phyloP scores from a whole-genome alignment of 2,888 invertebrate species.

The Nephrotoma guestfalica region DNA sequence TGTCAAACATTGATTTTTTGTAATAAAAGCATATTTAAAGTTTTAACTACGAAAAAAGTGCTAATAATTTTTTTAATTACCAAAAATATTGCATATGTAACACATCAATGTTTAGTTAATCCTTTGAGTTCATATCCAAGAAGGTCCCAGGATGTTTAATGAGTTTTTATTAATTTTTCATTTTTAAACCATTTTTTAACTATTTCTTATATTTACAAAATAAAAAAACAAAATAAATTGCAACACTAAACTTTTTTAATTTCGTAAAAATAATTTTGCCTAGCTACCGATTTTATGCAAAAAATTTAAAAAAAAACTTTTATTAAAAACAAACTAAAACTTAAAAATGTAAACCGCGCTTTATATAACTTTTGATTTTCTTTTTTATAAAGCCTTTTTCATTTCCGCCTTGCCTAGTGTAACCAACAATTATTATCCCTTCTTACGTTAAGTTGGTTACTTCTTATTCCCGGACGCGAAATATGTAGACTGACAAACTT shows the following conservation, averaged over 20 bases:
- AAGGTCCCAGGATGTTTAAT: background rate
- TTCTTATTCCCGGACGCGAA: conserved; percentile 35
- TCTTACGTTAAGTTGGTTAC: conserved; percentile 32
- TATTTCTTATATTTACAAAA: background rate
- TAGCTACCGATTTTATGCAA: background rate
- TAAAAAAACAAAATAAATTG: background rate
- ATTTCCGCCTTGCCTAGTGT: background rate
- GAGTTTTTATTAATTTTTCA: background rate
- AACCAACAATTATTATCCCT: conserved; percentile 10
- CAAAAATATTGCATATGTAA: background rate
- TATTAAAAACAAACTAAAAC: background rate
- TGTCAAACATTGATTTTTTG: background rate
- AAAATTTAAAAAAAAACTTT: background rate
- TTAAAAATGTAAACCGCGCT: background rate
- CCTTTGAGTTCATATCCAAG: background rate
- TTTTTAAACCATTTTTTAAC: background rate
- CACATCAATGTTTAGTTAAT: background rate
- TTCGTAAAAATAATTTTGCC: background rate
- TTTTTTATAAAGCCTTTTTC: background rate
- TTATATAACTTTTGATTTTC: background rate
- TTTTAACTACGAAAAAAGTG: background rate
- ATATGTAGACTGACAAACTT: conserved; percentile 30
- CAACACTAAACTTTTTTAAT: background rate
- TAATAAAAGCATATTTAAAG: background rate
- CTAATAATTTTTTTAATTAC: background rate